Percentiles rank a stretch among this genome's conserved stretches.
These are phyloP conservation scores for Toxostoma redivivum DNA, from an alignment of 2,113 vertebrate genomes.

Conservation along the genomic window DNA sequence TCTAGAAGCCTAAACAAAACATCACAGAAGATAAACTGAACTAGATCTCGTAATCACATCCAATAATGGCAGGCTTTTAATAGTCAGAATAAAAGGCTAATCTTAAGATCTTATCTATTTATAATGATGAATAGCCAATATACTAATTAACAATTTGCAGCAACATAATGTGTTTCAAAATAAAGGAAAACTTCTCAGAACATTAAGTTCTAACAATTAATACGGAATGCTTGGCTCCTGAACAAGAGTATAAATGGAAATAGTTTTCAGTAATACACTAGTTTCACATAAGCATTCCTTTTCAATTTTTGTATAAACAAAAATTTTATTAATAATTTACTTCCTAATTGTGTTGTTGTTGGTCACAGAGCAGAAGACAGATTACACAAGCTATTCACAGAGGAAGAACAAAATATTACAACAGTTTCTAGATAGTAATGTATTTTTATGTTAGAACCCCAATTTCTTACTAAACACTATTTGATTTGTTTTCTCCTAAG, in stretches of 20 bases:
- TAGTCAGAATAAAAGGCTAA: conserved; percentile 11
- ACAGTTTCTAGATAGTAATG: neutral
- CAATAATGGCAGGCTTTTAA: conserved; percentile 21
- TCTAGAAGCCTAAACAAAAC: conserved; percentile 50
- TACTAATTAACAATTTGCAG: conserved; percentile 6
- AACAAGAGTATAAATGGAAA: neutral
- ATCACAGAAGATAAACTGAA: conserved; percentile 21
- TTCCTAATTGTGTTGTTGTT: neutral
- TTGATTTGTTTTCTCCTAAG: neutral
- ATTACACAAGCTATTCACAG: neutral
- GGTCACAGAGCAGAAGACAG: neutral
- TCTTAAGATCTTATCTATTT: conserved; percentile 5
- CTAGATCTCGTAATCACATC: conserved; percentile 4
- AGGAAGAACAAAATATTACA: neutral
- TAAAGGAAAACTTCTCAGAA: neutral
- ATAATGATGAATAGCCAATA: conserved; percentile 18
- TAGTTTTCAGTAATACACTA: neutral
- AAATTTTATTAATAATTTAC: neutral
- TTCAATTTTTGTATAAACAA: neutral
- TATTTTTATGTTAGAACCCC: neutral
- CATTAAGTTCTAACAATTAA: neutral
- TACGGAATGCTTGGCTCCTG: neutral
- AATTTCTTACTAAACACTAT: neutral
- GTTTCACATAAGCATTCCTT: neutral
- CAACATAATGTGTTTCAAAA: neutral